Conservation (phyloP, 2,113 vertebrate species). For the Murina feae region DNA sequence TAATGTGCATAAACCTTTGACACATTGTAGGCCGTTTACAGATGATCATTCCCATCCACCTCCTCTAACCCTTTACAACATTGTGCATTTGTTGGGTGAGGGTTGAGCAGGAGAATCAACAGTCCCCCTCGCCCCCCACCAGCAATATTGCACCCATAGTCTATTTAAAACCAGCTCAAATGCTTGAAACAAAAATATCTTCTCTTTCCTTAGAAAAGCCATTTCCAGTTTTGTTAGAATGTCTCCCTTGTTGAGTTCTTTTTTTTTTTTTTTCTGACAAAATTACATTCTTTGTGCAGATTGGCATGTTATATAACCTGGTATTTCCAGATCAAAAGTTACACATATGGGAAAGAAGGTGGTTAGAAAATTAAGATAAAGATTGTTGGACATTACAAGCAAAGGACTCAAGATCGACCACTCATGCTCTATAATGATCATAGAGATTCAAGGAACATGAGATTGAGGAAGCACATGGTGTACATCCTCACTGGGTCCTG, state of each 20-base stretch:
- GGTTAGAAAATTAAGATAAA: conserved; percentile 39
- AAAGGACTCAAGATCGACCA: background rate
- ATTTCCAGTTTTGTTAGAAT: conserved; percentile 74
- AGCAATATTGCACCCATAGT: conserved; percentile 45
- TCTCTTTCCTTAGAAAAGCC: conserved; percentile 72
- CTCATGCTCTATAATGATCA: background rate
- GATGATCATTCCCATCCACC: background rate
- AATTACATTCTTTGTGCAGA: conserved; percentile 69
- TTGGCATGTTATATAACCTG: conserved; percentile 75
- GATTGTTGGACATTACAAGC: conserved; percentile 9
- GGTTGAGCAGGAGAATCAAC: conserved; percentile 31
- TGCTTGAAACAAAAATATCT: conserved; percentile 61
- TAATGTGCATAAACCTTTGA: background rate
- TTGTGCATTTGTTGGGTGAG: background rate
- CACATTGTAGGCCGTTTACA: background rate
- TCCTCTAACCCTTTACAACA: background rate
- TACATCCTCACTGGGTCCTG: background rate
- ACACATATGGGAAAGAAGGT: conserved; percentile 63
- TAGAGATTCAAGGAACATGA: background rate
- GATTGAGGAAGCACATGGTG: background rate
- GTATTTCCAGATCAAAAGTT: conserved; percentile 79
- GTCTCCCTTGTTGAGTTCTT: conserved; percentile 70
- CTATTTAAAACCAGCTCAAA: conserved; percentile 67
- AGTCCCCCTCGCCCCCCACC: fast-evolving
- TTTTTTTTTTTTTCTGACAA: conserved; percentile 77